Conservation (phyloP, 2,888 invertebrate species). For the Eupithecia abbreviata region DNA sequence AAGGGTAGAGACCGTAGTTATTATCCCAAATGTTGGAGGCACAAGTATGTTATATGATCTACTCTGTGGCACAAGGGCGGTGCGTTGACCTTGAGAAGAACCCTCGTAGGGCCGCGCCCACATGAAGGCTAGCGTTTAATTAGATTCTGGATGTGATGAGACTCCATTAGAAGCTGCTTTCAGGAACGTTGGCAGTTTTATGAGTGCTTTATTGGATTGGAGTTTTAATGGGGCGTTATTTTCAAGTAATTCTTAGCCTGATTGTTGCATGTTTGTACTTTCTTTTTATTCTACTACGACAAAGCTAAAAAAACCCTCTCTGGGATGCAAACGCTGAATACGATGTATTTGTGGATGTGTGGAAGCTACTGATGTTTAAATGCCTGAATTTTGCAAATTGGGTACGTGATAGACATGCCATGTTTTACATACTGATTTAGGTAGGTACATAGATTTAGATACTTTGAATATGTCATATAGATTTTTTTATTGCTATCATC, state of each 20-base stretch:
- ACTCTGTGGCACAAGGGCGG: constrained; percentile 28
- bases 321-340: too few species aligned
- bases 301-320: too few species aligned
- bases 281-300: not conserved
- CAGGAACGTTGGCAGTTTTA: constrained; percentile 11
- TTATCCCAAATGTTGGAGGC: constrained; percentile 23
- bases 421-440: too few species aligned
- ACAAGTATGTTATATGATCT: not conserved
- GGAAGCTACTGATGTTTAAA: too few species aligned
- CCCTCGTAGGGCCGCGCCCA: constrained; percentile 29
- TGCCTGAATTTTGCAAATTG: too few species aligned
- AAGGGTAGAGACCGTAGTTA: not conserved
- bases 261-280: not conserved
- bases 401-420: too few species aligned
- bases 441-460: too few species aligned
- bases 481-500: too few species aligned
- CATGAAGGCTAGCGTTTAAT: constrained; percentile 39
- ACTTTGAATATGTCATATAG: too few species aligned
- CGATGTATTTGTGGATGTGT: too few species aligned
- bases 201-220: constrained; percentile 16
- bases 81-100: constrained; percentile 40
- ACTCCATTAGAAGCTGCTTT: constrained; percentile 25
- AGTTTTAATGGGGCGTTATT: not conserved
- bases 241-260: not conserved
- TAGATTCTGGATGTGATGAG: constrained; percentile 35